phyloP scores from a whole-genome alignment of 2,113 vertebrate genomes.

The Gymnobelideus leadbeateri region DNA sequence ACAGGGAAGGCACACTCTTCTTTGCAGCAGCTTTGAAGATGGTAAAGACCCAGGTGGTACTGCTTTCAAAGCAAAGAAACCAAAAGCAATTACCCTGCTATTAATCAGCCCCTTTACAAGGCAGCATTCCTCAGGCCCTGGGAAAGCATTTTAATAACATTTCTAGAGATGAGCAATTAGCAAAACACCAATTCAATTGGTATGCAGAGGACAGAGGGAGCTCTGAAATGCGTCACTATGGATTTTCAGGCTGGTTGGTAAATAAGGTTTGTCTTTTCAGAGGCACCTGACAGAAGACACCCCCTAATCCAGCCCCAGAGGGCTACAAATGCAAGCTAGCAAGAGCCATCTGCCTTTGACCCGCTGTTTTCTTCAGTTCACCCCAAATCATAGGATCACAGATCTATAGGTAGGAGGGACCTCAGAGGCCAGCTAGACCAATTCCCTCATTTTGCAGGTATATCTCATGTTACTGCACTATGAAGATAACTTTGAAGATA shows the following conservation, averaged over 20 bases:
- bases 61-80: slow-evolving; percentile 65
- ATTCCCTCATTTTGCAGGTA: background rate
- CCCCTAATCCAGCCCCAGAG: background rate
- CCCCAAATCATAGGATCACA: background rate
- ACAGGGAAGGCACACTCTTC: slow-evolving; percentile 51
- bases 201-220: background rate
- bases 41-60: slow-evolving; percentile 68
- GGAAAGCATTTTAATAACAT: slow-evolving; percentile 57
- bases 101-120: slow-evolving; percentile 53
- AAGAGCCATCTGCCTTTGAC: background rate
- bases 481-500: too few relatives aligned
- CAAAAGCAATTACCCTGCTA: slow-evolving; percentile 54
- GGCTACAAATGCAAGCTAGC: background rate
- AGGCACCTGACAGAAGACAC: background rate
- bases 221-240: background rate
- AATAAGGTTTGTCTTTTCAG: background rate
- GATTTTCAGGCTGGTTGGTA: slow-evolving; percentile 1
- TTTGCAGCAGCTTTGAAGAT: background rate
- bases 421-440: background rate
- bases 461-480: too few relatives aligned
- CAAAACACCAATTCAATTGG: slow-evolving; percentile 52
- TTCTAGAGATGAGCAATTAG: slow-evolving; percentile 20
- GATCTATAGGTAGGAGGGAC: background rate
- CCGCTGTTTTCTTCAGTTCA: background rate
- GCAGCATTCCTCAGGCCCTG: slow-evolving; percentile 2